Evolutionary conservation across 2,113 vertebrate genomes (phyloP).

Genomic region (Echinops telfairi): DNA sequence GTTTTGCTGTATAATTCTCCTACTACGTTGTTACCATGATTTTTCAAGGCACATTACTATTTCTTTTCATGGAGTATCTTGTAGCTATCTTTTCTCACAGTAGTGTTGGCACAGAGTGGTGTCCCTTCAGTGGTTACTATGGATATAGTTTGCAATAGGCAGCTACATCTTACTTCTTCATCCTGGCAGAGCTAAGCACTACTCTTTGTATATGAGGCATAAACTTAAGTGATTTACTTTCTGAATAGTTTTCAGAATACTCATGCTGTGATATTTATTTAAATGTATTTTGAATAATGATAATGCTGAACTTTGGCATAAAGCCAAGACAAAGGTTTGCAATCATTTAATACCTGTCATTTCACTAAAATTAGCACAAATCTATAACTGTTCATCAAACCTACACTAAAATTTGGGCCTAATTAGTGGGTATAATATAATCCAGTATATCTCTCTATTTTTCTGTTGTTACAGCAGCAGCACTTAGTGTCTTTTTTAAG

Average conservation of each 20-base stretch:
- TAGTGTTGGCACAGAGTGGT: background rate
- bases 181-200: background rate
- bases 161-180: constrained; percentile 33
- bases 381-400: constrained; percentile 43
- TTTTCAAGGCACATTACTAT: no score
- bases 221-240: constrained; percentile 24
- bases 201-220: background rate
- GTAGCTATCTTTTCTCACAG: background rate
- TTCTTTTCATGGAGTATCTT: no score
- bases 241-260: constrained; percentile 49
- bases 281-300: constrained; percentile 60
- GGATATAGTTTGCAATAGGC: background rate
- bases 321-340: constrained; percentile 48
- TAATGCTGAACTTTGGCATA: constrained; percentile 50
- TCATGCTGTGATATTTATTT: constrained; percentile 51
- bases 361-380: constrained; percentile 51
- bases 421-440: constrained; percentile 53
- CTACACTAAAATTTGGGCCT: constrained; percentile 40
- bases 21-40: background rate
- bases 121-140: background rate
- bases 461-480: background rate
- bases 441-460: constrained; percentile 51
- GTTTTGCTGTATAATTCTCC: constrained; percentile 8
- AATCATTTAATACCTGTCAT: constrained; percentile 29
- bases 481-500: constrained; percentile 58